phyloP scores from a whole-genome alignment of 2,888 invertebrate species.

The Molanna angustata region DNA sequence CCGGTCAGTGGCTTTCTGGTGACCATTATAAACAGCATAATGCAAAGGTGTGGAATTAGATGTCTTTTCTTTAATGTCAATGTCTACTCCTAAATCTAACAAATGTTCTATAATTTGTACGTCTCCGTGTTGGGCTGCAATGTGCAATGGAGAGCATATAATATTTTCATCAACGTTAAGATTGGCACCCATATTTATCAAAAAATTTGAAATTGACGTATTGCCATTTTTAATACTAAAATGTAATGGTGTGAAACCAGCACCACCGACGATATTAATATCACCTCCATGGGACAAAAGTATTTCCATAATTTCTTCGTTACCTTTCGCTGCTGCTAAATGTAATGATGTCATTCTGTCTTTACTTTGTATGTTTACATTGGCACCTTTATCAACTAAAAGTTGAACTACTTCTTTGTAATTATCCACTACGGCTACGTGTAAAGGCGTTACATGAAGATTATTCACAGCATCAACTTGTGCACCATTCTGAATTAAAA shows the following conservation, averaged over 20 bases:
- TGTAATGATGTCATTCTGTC: background rate
- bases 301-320: background rate
- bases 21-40: background rate
- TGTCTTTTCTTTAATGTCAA: background rate
- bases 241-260: slow-evolving; percentile 2
- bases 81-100: background rate
- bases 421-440: background rate
- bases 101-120: background rate
- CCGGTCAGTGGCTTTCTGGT: background rate
- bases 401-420: background rate
- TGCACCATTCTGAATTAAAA: slow-evolving; percentile 1
- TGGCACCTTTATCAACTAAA: background rate
- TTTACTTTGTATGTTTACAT: background rate
- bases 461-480: background rate
- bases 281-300: background rate
- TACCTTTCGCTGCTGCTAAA: background rate
- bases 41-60: background rate
- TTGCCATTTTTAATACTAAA: background rate
- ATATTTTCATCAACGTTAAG: background rate
- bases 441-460: background rate
- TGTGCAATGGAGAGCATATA: background rate
- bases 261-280: background rate
- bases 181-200: background rate
- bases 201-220: background rate
- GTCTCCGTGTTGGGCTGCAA: slow-evolving; percentile 2